Conservation (phyloP, 1,140 invertebrate genomes). For the Papilio aristodemus region DNA sequence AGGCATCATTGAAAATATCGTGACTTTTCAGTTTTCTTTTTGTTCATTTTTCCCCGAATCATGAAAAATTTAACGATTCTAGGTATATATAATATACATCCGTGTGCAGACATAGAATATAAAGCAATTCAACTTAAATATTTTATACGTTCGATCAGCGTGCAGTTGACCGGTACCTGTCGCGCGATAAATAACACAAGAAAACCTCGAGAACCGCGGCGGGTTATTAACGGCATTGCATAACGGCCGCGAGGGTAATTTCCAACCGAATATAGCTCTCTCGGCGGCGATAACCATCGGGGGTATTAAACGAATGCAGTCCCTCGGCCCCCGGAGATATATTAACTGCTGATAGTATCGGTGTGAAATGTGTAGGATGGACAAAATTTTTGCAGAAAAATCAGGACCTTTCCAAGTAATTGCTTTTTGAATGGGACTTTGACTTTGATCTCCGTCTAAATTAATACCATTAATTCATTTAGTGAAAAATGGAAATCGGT, state of each 20-base stretch:
- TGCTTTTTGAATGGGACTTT: no score
- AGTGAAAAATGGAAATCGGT: no score
- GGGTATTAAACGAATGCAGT: constrained; percentile 15
- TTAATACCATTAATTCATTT: no score
- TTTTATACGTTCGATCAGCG: not conserved
- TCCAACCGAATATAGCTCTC: constrained; percentile 15
- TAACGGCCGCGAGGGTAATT: constrained; percentile 16
- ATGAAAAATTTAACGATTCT: no score
- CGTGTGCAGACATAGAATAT: no score
- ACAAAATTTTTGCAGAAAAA: not conserved
- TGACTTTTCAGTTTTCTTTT: no score
- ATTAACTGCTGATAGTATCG: not conserved
- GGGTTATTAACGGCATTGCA: constrained; percentile 15
- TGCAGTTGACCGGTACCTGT: not conserved
- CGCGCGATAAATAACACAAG: constrained; percentile 10
- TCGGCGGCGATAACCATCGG: constrained; percentile 1
- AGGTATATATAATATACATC: no score
- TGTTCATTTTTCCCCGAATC: no score
- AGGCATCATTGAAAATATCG: no score
- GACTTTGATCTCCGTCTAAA: no score
- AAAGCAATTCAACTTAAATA: not conserved
- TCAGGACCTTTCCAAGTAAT: not conserved
- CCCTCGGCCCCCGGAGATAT: constrained; percentile 3
- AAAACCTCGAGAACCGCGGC: constrained; percentile 4
- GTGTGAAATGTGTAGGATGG: constrained; percentile 2